Conservation (phyloP, 2,888 invertebrate species). For the Stramonita haemastoma region DNA sequence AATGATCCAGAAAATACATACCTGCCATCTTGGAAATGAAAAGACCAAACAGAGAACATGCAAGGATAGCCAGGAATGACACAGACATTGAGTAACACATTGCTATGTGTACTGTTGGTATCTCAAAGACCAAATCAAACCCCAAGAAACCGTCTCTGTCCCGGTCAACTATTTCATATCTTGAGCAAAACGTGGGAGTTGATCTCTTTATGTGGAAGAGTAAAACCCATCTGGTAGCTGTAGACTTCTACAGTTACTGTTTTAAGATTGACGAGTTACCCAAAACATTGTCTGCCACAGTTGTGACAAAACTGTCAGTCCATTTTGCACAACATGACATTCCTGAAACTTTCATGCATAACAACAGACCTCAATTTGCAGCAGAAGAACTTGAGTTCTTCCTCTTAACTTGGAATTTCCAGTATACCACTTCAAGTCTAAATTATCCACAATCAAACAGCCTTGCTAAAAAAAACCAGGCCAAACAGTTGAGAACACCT, state of each 20-base stretch:
- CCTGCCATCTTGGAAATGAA: neutral
- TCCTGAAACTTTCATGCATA: neutral
- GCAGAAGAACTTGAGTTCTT: neutral
- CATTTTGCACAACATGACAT: conserved; percentile 38
- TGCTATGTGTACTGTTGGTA: neutral
- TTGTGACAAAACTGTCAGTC: conserved; percentile 18
- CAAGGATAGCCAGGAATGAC: neutral
- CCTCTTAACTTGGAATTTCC: conserved; percentile 49
- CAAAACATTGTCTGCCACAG: neutral
- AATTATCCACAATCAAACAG: conserved; percentile 51
- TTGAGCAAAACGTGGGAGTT: neutral
- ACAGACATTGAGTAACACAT: neutral
- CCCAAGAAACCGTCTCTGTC: neutral
- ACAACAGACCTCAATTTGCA: conserved; percentile 29
- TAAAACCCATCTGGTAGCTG: neutral
- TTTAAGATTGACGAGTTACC: neutral
- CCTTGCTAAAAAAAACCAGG: conserved; percentile 54
- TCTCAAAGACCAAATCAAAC: neutral
- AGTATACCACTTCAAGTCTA: conserved; percentile 48
- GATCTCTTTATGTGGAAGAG: neutral
- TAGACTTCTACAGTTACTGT: neutral
- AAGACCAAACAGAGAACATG: neutral
- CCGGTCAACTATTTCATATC: neutral
- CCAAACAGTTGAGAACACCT: conserved; percentile 50
- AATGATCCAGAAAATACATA: neutral